Conservation (phyloP, 2,113 vertebrate genomes). For the Ageneiosus marmoratus region DNA sequence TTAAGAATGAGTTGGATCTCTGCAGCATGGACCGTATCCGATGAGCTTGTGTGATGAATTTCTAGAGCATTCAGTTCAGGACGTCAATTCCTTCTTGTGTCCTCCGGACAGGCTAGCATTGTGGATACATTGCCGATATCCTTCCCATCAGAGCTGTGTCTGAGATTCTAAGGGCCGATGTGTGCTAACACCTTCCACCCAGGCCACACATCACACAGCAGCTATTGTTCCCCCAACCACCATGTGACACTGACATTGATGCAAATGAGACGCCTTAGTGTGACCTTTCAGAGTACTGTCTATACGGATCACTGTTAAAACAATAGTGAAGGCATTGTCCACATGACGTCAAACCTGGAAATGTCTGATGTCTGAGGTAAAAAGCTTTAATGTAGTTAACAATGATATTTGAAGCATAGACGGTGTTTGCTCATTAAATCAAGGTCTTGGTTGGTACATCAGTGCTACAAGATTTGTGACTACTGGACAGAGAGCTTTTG, state of each 20-base stretch:
- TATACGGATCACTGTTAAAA: slow-evolving; percentile 13
- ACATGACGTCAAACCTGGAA: neutral
- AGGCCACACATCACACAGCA: slow-evolving; percentile 48
- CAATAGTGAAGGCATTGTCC: neutral
- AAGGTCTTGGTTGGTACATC: neutral
- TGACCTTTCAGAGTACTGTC: slow-evolving; percentile 43
- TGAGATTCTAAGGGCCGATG: neutral
- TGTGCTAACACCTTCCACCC: slow-evolving; percentile 38
- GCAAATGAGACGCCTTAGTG: slow-evolving; percentile 41
- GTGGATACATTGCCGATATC: slow-evolving; percentile 8
- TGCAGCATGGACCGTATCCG: neutral
- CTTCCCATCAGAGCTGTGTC: slow-evolving; percentile 2
- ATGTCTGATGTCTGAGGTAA: neutral
- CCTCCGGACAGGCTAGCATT: slow-evolving; percentile 21
- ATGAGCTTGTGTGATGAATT: neutral
- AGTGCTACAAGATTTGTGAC: neutral
- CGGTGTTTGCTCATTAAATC: neutral
- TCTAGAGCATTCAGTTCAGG: neutral
- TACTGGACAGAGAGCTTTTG: slow-evolving; percentile 12
- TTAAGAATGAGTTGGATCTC: neutral
- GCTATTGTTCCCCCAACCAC: slow-evolving; percentile 60
- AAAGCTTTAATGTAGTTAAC: neutral
- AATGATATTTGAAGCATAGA: neutral
- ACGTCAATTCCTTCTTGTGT: slow-evolving; percentile 17
- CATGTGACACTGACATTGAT: slow-evolving; percentile 59